A percentile compares a stretch with the other conserved stretches of the same genome.
Conservation (phyloP, 2,797 vertebrate species). For the Cirrhinus mrigala region DNA sequence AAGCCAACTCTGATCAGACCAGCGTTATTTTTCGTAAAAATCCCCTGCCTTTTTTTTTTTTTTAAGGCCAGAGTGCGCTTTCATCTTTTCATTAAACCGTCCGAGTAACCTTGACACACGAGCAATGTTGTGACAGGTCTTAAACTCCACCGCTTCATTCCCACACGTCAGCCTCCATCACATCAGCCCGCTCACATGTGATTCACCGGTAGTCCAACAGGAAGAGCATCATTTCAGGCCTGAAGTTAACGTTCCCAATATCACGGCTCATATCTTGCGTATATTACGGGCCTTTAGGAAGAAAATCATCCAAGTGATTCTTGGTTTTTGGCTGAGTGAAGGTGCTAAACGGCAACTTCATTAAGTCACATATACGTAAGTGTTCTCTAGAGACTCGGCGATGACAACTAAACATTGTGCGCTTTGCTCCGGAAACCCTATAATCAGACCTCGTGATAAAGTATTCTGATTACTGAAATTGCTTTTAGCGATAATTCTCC, state of each 20-base stretch:
- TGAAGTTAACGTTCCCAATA: slow-evolving; percentile 16
- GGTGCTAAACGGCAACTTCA: slow-evolving; percentile 28
- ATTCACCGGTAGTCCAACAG: slow-evolving; percentile 36
- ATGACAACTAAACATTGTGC: slow-evolving; percentile 46
- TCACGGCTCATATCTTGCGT: slow-evolving; percentile 29
- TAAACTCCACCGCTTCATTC: slow-evolving; percentile 56
- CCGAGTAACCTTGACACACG: slow-evolving; percentile 46
- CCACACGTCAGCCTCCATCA: slow-evolving; percentile 55
- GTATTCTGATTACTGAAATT: slow-evolving; percentile 49
- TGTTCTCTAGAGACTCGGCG: slow-evolving; percentile 32
- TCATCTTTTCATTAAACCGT: slow-evolving; percentile 48
- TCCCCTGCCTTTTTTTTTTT: background rate
- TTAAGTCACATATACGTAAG: slow-evolving; percentile 37
- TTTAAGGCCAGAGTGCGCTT: slow-evolving; percentile 27
- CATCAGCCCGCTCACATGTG: slow-evolving; percentile 30
- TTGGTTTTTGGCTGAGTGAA: slow-evolving; percentile 25
- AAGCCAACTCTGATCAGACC: slow-evolving; percentile 55
- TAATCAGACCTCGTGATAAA: slow-evolving; percentile 56
- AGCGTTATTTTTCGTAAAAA: slow-evolving; percentile 15
- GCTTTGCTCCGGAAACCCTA: slow-evolving; percentile 43
- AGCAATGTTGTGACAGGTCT: slow-evolving; percentile 57
- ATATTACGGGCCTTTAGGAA: slow-evolving; percentile 26
- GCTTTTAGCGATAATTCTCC: slow-evolving; percentile 47
- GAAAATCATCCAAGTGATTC: slow-evolving; percentile 27
- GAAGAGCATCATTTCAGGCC: slow-evolving; percentile 41